Evolutionary conservation across 2,113 vertebrate genomes (phyloP), one percentile per base, ranked within the genome.

Genomic region (Ophthalmolycus amberensis): DNA sequence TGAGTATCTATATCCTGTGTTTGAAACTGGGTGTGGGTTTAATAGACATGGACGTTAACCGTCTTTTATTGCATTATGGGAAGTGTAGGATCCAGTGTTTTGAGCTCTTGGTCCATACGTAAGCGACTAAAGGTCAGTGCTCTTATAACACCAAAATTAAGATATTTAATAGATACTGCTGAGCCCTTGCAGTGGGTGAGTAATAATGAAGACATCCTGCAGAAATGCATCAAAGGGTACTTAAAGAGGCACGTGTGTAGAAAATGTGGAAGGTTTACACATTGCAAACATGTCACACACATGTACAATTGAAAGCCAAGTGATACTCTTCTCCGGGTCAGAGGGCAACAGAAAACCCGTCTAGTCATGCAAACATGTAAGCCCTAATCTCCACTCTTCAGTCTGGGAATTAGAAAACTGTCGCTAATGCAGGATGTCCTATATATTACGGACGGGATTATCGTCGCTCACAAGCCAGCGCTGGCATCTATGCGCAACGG

Each of bases 311-410:
- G 38, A 79, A 69, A 79, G 63, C 64, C 11, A 0, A 34, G 9
- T 64, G 66, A 58, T 69, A 11, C 34, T 78, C 12, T 75, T 11
- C 11, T 64, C 40, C 27, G 73, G 77, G 87, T 90, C 88, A 77
- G 37, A 67, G 63, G 67, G 14, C 71, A 56, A 62, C 78, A 76
- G 40, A 85, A 85, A 90, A 90, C 77, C 84, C 63, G 66, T 87
- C 85, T 84, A 83, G 84, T 90, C 74, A 90, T 84, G 80, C 69
- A 79, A 88, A 89, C 84, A 88, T 71, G 58, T 67, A 88, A 82
- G 25, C 75, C 67, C 48, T 85, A 90, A 90, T 92, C 86, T 82
- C 58, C 34, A 37, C 62, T 69, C 66, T 87, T 82, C 46, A 87
- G 60, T 88, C 88, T 76, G 83, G 73, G 89, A 82, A 90, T 90